Base-by-base conservation (phyloP, 1,140 invertebrate genomes). In the Drosophila littoralis region DNA sequence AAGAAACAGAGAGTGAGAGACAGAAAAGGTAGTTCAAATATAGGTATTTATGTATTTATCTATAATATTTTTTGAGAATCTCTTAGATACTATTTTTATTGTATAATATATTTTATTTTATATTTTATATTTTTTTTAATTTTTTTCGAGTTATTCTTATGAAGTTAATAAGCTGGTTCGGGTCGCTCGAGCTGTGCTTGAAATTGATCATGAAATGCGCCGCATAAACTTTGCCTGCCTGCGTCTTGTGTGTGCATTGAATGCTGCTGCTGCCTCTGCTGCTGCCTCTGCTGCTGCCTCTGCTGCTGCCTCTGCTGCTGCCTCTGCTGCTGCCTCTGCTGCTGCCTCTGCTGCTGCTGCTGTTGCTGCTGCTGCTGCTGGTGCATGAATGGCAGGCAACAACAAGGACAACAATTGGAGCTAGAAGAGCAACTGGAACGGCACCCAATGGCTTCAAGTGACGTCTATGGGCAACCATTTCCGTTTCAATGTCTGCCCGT, bases 401-500 rank as follows among this genome's bases (percentile, higher is more conserved):
- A 42, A 7, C 13, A 10, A 9, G 9, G 32, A 32, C 36, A 22
- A 28, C 15, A 60, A 15, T 36, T 32, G 28, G 7, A 46, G 33
- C 40, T 35, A 36, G 32, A 57, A 13, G 40, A 13, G 13, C 17
- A 17, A 35, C 7, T 9, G 45, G 4, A 45, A 40, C 28, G 36
- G 58, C 59, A 60, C 38, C 48, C 40, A 71, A 76, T 35, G 65
- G 67, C 77, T 64, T 67, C 52, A 72, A 67, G 52, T 66, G 73
- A 72, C 66, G 75, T 68, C 71, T 51, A 75, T 81, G 75, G 70
- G 64, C 75, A 77, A 77, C 63, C 71, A 86, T 82, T 86, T 85
- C 78, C 80, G 80, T 67, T 83, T 83, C 80, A 70, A 86, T 81
- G 81, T 81, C 77, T 68, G 63, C 9, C 70, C 82, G 78, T 81